Conservation (phyloP, 2,797 vertebrate species). For the Thamnophis elegans region DNA sequence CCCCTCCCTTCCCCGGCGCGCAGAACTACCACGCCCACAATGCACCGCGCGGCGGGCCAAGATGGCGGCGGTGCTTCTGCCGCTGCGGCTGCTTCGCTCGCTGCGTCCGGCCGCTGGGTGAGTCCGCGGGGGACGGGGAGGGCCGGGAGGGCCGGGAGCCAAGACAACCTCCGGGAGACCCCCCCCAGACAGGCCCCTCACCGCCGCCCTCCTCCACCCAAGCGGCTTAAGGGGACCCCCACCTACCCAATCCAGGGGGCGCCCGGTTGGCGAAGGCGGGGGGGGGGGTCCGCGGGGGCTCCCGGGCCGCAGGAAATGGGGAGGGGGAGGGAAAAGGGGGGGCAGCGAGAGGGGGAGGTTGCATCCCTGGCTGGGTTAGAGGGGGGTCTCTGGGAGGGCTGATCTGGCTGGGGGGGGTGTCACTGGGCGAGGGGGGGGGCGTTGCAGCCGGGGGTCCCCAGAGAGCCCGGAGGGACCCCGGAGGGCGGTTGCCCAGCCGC, state of each 20-base stretch:
- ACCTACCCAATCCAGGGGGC: not conserved
- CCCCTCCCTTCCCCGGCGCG: not conserved
- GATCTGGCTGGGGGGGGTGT: too few species aligned
- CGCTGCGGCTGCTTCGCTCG: not conserved
- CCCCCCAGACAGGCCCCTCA: not conserved
- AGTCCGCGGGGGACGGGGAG: not conserved
- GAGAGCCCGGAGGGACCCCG: not conserved
- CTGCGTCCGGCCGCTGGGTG: not conserved
- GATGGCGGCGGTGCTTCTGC: not conserved
- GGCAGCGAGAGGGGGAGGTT: too few species aligned
- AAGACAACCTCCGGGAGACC: too few species aligned
- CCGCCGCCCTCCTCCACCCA: too few species aligned
- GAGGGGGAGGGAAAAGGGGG: too few species aligned
- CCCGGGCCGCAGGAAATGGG: not conserved
- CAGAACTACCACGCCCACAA: slow-evolving; percentile 13
- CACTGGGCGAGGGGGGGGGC: not conserved
- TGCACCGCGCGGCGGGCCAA: slow-evolving; percentile 10
- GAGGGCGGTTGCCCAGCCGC: not conserved
- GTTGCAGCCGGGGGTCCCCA: not conserved
- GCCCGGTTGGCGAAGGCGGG: not conserved
- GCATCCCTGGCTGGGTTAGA: too few species aligned
- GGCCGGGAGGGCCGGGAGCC: not conserved
- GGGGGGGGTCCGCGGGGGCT: not conserved
- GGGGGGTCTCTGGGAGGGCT: too few species aligned
- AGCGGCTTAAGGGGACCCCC: not conserved